Conservation (phyloP, 2,113 vertebrate genomes). For the Progne subis region DNA sequence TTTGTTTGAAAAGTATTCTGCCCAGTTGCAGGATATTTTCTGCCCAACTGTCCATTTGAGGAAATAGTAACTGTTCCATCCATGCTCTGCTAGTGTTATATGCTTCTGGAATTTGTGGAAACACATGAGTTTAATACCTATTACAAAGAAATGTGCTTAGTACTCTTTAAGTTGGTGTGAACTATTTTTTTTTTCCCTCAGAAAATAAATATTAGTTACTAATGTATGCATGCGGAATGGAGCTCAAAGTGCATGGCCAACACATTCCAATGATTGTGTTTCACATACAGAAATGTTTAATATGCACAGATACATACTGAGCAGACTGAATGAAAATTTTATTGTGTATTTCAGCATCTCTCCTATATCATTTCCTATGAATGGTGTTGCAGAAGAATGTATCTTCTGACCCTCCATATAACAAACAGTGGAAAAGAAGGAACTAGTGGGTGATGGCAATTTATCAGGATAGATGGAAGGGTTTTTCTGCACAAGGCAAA, state of each 20-base stretch:
- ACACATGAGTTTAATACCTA: background rate
- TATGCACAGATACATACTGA: background rate
- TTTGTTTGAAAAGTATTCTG: background rate
- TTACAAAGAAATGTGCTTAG: background rate
- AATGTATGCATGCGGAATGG: background rate
- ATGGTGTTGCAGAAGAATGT: background rate
- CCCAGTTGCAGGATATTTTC: background rate
- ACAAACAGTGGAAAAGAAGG: background rate
- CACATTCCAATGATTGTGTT: background rate
- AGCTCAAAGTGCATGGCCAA: background rate
- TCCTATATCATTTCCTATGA: background rate
- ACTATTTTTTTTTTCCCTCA: background rate
- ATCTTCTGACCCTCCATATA: background rate
- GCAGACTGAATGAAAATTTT: background rate
- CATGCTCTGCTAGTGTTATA: background rate
- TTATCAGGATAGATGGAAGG: background rate
- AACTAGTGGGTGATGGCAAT: background rate
- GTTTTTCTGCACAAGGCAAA: background rate
- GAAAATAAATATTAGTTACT: background rate
- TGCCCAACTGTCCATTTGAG: background rate
- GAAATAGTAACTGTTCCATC: background rate
- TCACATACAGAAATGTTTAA: background rate
- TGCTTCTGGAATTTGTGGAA: background rate
- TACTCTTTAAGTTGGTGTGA: background rate
- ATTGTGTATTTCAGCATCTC: background rate